Conservation (phyloP, 92 coral and sea anemone species). For the Umimayanthus kanabou region DNA sequence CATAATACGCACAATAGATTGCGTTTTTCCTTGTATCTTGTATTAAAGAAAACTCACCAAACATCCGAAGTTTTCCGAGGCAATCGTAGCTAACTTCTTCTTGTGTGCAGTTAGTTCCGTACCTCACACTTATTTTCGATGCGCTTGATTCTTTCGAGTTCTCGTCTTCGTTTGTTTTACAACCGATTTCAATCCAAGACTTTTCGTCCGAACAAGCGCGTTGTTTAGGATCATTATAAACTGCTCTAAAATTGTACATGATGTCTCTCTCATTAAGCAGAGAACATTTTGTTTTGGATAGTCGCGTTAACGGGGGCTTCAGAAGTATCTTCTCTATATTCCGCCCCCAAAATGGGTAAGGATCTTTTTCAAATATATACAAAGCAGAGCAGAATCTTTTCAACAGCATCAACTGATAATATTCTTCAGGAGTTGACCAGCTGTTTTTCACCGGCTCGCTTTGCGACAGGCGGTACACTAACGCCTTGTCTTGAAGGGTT, state of each 20-base stretch:
- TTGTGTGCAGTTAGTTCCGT: conserved; percentile 47
- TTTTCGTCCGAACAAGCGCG: conserved; percentile 42
- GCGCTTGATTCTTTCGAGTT: neutral
- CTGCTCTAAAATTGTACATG: conserved; percentile 55
- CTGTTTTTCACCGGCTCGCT: conserved; percentile 54
- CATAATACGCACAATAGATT: conserved; percentile 68
- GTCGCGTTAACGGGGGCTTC: conserved; percentile 19
- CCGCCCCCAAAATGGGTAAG: conserved; percentile 81
- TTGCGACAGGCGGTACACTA: conserved; percentile 78
- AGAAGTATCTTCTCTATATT: conserved; percentile 72
- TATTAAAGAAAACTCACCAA: conserved; percentile 70
- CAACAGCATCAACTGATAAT: conserved; percentile 47
- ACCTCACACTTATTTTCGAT: conserved; percentile 45
- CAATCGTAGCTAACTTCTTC: conserved; percentile 53
- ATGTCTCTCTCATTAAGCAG: conserved; percentile 53
- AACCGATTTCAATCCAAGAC: conserved; percentile 63
- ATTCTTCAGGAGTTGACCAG: conserved; percentile 40
- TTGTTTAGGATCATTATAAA: conserved; percentile 22
- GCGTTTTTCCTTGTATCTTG: conserved; percentile 43
- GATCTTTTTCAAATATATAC: conserved; percentile 66
- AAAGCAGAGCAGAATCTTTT: conserved; percentile 63
- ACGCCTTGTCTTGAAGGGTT: conserved; percentile 42
- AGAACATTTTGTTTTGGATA: conserved; percentile 47
- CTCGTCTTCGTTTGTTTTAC: conserved; percentile 25
- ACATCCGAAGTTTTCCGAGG: conserved; percentile 59